phyloP scores from a whole-genome alignment of 2,888 invertebrate species.

The Tigriopus californicus region DNA sequence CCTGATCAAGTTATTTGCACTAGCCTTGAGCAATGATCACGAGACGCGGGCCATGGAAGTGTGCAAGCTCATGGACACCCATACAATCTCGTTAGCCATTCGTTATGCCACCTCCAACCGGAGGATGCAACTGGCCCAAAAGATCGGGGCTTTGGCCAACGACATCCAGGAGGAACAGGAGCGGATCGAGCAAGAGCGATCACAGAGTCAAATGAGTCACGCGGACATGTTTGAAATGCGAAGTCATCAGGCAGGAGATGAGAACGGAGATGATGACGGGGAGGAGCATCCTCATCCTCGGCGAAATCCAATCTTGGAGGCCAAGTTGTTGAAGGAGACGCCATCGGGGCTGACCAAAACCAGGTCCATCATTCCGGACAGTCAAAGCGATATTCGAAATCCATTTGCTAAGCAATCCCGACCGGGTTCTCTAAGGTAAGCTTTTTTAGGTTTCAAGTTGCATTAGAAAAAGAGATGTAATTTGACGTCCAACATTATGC shows the following conservation, averaged over 20 bases:
- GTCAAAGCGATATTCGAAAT: background rate
- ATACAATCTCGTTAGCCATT: slow-evolving; percentile 59
- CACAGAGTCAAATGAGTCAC: background rate
- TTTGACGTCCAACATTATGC: no score
- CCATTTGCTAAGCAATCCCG: background rate
- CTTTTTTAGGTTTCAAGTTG: no score
- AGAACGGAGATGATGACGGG: slow-evolving; percentile 13
- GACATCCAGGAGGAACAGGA: slow-evolving; percentile 21
- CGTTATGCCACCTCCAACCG: slow-evolving; percentile 66
- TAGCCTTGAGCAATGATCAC: slow-evolving; percentile 47
- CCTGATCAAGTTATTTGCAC: slow-evolving; percentile 73
- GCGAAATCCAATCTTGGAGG: background rate
- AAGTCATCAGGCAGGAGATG: slow-evolving; percentile 16
- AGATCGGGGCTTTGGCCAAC: slow-evolving; percentile 41
- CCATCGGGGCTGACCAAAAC: background rate
- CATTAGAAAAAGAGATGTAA: no score
- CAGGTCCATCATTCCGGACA: background rate
- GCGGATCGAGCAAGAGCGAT: background rate
- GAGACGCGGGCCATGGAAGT: slow-evolving; percentile 72
- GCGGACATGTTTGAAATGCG: background rate
- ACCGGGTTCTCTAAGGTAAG: background rate
- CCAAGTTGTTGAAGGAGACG: background rate
- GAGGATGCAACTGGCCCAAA: slow-evolving; percentile 55
- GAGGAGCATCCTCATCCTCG: background rate
- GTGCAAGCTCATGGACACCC: slow-evolving; percentile 57